Conservation (phyloP, 2,888 invertebrate genomes). For the Morpho deidamia region DNA sequence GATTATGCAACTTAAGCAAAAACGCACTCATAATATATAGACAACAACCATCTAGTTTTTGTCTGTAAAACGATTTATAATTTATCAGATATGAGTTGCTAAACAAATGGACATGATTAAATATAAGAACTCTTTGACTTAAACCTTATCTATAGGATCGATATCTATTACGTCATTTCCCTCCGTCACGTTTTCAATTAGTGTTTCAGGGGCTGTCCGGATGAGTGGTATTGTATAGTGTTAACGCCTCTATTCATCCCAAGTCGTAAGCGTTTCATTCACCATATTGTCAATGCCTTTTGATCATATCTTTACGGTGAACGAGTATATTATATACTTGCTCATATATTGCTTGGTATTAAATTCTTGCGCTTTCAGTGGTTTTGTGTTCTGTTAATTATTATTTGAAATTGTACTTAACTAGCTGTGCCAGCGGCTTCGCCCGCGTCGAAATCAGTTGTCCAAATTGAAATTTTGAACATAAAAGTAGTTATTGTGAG, state of each 20-base stretch:
- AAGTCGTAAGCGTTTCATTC: slow-evolving; percentile 19
- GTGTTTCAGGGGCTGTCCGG: slow-evolving; percentile 39
- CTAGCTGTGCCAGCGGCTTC: no score
- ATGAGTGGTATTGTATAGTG: slow-evolving; percentile 9
- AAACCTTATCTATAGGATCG: slow-evolving; percentile 21
- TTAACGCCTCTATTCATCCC: slow-evolving; percentile 21
- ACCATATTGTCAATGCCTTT: slow-evolving; percentile 17
- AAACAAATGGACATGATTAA: no score
- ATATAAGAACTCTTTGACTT: no score
- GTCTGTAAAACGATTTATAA: no score
- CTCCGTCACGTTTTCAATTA: slow-evolving; percentile 70
- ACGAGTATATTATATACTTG: slow-evolving; percentile 14
- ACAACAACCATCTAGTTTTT: no score
- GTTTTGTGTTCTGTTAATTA: neutral
- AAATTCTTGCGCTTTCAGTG: neutral
- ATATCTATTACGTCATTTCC: slow-evolving; percentile 28
- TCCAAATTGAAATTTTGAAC: no score
- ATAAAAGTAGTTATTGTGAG: no score
- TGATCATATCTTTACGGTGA: slow-evolving; percentile 17
- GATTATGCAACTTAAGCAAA: no score
- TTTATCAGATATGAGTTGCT: no score
- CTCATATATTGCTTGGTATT: slow-evolving; percentile 6
- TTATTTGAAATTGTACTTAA: neutral
- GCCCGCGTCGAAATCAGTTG: no score
- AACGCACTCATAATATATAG: no score